These are phyloP conservation scores for Agapornis canus DNA, from an alignment of 2,797 vertebrate genomes.

Conservation along the genomic window DNA sequence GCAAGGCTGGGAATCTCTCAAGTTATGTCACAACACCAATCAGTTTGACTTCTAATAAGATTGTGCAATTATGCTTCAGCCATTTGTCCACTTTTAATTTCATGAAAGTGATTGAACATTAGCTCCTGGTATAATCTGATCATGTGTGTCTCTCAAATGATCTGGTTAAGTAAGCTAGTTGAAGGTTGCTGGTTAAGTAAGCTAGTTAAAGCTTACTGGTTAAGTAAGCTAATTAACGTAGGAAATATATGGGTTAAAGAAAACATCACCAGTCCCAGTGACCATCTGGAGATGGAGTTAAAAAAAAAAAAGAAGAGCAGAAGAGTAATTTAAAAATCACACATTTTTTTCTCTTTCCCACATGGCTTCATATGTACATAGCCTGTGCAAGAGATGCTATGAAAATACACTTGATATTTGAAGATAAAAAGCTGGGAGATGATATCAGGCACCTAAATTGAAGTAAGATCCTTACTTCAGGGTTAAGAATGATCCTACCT, in stretches of 20 bases:
- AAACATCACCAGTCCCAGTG: not conserved
- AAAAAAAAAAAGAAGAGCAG: conserved; percentile 7
- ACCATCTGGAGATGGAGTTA: conserved; percentile 33
- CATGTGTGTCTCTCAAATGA: not conserved
- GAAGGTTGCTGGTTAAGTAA: not conserved
- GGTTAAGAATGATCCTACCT: not conserved
- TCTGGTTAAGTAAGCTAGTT: not conserved
- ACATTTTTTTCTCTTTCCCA: not conserved
- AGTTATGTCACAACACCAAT: not conserved
- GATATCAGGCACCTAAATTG: not conserved
- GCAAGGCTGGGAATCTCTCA: not conserved
- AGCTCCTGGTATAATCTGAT: not conserved
- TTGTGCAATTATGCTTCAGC: not conserved
- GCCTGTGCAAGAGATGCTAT: not conserved
- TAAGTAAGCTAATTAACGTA: conserved; percentile 25
- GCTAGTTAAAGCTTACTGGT: not conserved
- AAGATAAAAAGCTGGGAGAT: not conserved
- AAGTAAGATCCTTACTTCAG: not conserved
- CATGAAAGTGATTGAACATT: not conserved
- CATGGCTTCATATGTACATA: not conserved
- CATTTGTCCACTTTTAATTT: not conserved
- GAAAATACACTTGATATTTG: conserved; percentile 28
- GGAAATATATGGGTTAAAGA: not conserved
- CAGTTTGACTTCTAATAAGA: not conserved
- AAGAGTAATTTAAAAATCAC: conserved; percentile 4